Base-by-base conservation (phyloP, 2,797 vertebrate species). In the Cottoperca gobio region DNA sequence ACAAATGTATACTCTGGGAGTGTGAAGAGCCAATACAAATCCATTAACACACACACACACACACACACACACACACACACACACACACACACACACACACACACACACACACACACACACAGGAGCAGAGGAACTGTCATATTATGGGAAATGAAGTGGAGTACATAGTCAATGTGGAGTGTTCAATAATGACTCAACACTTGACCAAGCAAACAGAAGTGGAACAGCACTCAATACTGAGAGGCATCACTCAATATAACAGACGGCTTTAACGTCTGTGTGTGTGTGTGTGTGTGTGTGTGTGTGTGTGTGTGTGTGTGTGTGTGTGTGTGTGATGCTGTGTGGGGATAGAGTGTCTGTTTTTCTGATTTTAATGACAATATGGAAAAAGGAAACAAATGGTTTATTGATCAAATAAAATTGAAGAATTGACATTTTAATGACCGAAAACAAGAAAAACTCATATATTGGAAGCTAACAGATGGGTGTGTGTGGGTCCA, bases 151-250 rank as follows among this genome's bases (percentile, higher is more conserved):
- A 76, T 70, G 28, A 72, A 66, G 45, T 62, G 54, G 43, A 59
- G 49, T 50, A 2, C 9, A 45, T 6, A 40, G 43, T 70, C 64
- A 46, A 55, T 79, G 33, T 76, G 59, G 24, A 78, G 78, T 48
- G 21, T 64, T 73, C 64, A 54, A 57, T 66, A 86, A 81, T 37
- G 37, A 82, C 24, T 5, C 42, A 77, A 63, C 77, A 70, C 59
- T 87, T 86, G 73, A 90, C 58, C 52, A 68, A 55, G 54, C 57
- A 59, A 73, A 76, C 5, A 85, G 39, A 78, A 70, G 48, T 69
- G 63, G 19, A 78, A 19, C 23, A 42, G 55, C 70, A 61, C 10
- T 78, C 58, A 33, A 59, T 73, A 31, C 57, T 49, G 21, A 69
- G 4, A 48, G 12, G 65, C 46, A 73, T 40, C 60, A 46, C 39